Base-by-base conservation (phyloP, 2,113 vertebrate species). In the Poeciliopsis turrubarensis region DNA sequence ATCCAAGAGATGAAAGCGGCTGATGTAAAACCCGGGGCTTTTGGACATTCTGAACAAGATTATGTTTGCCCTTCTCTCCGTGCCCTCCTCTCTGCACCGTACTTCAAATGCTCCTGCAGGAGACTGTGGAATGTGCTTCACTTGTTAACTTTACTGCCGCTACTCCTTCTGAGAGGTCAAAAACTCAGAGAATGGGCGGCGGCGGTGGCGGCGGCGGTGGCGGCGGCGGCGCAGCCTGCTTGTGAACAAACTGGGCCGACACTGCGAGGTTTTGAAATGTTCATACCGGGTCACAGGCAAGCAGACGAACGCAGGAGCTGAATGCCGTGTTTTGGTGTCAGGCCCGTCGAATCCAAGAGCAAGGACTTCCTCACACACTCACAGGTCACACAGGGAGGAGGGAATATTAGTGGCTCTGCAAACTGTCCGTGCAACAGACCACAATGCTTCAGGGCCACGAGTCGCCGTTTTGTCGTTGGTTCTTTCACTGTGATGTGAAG, bases 21-120 rank as follows among this genome's bases (percentile, higher is more conserved):
- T 29, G 77, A 86, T 86, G 79, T 75, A 86, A 80, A 89, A 85
- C 70, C 68, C 73, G 51, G 7, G 44, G 73, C 83, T 85, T 85
- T 82, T 73, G 78, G 82, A 60, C 72, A 84, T 89, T 89, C 81
- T 75, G 65, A 82, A 70, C 79, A 66, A 87, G 73, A 82, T 87
- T 82, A 84, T 60, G 71, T 82, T 86, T 89, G 81, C 81, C 80
- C 84, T 91, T 79, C 77, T 83, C 65, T 70, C 70, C 6, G 66
- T 81, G 81, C 81, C 80, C 80, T 86, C 81, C 66, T 86, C 77
- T 30, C 65, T 77, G 75, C 61, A 63, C 69, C 68, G 26, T 83
- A 90, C 80, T 89, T 86, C 87, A 91, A 84, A 84, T 83, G 83
- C 78, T 89, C 69, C 73, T 83, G 70, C 73, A 57, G 77, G 39